Evolutionary conservation across 2,797 vertebrate species (phyloP), one percentile per base, ranked within the genome.

Genomic region (Diceros bicornis): DNA sequence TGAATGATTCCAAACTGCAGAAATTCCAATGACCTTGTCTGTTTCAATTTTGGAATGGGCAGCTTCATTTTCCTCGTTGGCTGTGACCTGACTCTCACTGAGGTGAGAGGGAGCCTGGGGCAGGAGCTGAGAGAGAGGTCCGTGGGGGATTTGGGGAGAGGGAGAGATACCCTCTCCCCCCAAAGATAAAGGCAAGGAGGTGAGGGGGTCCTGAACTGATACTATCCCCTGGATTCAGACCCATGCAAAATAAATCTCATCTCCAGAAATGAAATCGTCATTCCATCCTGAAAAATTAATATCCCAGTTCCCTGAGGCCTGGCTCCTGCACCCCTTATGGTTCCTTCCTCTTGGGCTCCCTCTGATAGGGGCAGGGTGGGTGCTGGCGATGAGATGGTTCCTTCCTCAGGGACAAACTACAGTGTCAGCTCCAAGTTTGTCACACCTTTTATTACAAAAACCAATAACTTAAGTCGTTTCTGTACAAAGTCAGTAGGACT

Each of bases 391-490:
- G 57, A 95, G 47, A 29, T 6, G 6, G 7, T 64, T 25, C 52
- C 1, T 4, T 25, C 0, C 0, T 25, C 16, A 21, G 72, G 81
- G 37, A 96, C 83, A 71, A 75, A 18, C 8, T 0, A 0, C n/a
- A 86, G 10, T 34, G 12, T 90, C 89, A 96, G 0, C 0, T 92
- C 91, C 92, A 89, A 97, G 93, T 87, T 50, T 12, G 1, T 68
- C 55, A 96, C 90, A 44, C 1, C 0, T 95, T 98, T 99, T 98
- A 98, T 98, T 98, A 98, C 95, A 95, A 99, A 99, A 98, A 97
- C 92, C 37, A 98, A 98, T 99, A 99, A 99, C 90, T 99, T 99
- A 99, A 74, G 84, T 96, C 68, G n/a, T 68, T 57, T 97, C 79
- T 86, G 41, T 0, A 3, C 71, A 64, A 95, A 71, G 62, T 91